A percentile compares a stretch with the other conserved stretches of the same genome.
Evolutionary conservation across 2,888 invertebrate genomes (phyloP).

Genomic region (Mylabris sibirica): DNA sequence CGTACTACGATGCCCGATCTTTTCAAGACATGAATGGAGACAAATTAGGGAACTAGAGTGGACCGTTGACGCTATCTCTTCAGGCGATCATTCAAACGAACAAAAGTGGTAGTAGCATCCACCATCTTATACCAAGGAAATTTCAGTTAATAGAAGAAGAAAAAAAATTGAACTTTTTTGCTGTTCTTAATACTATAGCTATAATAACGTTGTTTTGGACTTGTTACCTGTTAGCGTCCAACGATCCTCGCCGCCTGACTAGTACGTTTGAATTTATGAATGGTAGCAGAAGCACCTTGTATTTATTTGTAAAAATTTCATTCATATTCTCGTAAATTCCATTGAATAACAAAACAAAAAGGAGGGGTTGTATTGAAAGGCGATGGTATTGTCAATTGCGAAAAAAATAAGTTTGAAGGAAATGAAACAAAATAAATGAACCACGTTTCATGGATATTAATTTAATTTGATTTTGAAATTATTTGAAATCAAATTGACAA

Average conservation of each 20-base stretch:
- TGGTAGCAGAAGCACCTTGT: conserved; percentile 49
- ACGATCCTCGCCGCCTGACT: conserved; percentile 55
- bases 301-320: conserved; percentile 49
- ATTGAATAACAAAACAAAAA: conserved; percentile 37
- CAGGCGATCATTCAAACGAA: background rate
- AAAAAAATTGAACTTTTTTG: background rate
- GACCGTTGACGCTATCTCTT: conserved; percentile 35
- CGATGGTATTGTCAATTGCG: background rate
- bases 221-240: conserved; percentile 59
- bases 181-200: background rate
- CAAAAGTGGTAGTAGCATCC: background rate
- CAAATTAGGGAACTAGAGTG: conserved; percentile 41
- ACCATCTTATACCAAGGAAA: background rate
- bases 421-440: conserved; percentile 4
- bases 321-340: conserved; percentile 49
- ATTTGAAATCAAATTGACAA: conserved; percentile 12
- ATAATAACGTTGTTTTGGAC: background rate
- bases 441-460: background rate
- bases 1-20: conserved; percentile 52
- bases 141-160: background rate
- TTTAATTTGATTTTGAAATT: conserved; percentile 11
- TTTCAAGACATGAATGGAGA: conserved; percentile 55
- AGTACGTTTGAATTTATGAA: conserved; percentile 51
- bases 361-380: background rate
- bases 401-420: background rate